Evolutionary conservation across 2,797 vertebrate species (phyloP).

Genomic region (Pipistrellus pygmaeus): DNA sequence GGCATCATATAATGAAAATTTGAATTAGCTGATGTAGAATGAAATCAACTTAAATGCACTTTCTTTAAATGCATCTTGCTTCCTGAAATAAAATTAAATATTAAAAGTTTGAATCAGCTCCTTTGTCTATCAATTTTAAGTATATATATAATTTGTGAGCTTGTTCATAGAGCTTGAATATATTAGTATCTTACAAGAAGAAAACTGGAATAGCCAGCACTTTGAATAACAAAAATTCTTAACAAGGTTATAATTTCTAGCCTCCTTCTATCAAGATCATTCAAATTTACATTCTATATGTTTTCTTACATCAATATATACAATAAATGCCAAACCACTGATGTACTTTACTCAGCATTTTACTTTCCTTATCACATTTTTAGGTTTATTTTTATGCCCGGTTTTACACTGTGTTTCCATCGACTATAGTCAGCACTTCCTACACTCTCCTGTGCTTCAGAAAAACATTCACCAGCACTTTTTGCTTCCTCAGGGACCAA

Average conservation of each 20-base stretch:
- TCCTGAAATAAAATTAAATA: slow-evolving; percentile 15
- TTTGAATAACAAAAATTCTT: background rate
- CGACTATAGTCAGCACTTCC: slow-evolving; percentile 34
- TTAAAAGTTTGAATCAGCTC: background rate
- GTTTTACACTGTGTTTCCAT: slow-evolving; percentile 37
- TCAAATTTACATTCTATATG: background rate
- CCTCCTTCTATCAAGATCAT: background rate
- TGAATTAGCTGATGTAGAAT: background rate
- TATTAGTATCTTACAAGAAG: background rate
- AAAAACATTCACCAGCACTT: slow-evolving; percentile 38
- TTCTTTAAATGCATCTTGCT: background rate
- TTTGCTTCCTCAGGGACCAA: slow-evolving; percentile 9
- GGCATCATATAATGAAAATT: background rate
- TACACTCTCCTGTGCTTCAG: background rate
- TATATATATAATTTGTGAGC: background rate
- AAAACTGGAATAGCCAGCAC: background rate
- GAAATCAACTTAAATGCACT: background rate
- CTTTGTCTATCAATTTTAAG: background rate
- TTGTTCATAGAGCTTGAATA: background rate
- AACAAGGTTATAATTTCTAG: background rate
- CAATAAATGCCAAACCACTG: background rate
- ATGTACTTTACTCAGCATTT: slow-evolving; percentile 42
- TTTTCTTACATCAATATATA: background rate
- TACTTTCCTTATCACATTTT: background rate
- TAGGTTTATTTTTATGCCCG: slow-evolving; percentile 43